Base-by-base conservation (phyloP, 1,140 invertebrate species). In the Atopsyche davidsoni region DNA sequence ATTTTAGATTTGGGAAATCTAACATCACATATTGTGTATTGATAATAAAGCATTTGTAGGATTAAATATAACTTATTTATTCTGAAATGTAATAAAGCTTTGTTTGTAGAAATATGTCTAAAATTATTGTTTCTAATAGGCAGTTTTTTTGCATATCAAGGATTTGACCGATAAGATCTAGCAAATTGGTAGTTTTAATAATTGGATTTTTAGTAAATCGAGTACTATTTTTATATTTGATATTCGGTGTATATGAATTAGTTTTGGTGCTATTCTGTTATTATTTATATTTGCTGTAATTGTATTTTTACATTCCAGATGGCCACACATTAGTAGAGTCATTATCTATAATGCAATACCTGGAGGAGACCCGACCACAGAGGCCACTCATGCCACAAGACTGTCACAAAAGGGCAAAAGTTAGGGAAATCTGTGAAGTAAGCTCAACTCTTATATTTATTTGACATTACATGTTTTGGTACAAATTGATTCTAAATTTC, bases 261-360 rank as follows among this genome's bases (percentile, higher is more conserved):
- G n/a, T 6, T 28, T 28, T 28, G n/a, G n/a, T 7, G 24, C 24
- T 28, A n/a, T 6, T 28, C 24, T 28, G 6, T 7, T n/a, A 28
- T 28, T 28, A 28, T 7, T 7, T 7, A 28, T 7, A 28, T n/a
- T 28, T 7, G 24, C n/a, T 6, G 6, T 28, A 6, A 28, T 28
- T 28, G 24, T 28, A 7, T 7, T 28, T 28, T 28, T 18, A 31
- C 22, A 21, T 44, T 53, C 23, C 53, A 79, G 82, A 89, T 78
- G 86, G 85, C 39, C 80, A 86, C 55, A 87, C 85, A 7, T 67
- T 96, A 28, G 85, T 91, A 58, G 92, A 97, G 72, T 96, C 92
- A 67, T 67, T 96, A 32, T 90, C 89, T 60, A 96, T 98, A 48
- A 83, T 98, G 77, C 89, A 96, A 70, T 97, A 96, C 72, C 74